Conservation (phyloP, 2,797 vertebrate species). For the Galaxias olidus region DNA sequence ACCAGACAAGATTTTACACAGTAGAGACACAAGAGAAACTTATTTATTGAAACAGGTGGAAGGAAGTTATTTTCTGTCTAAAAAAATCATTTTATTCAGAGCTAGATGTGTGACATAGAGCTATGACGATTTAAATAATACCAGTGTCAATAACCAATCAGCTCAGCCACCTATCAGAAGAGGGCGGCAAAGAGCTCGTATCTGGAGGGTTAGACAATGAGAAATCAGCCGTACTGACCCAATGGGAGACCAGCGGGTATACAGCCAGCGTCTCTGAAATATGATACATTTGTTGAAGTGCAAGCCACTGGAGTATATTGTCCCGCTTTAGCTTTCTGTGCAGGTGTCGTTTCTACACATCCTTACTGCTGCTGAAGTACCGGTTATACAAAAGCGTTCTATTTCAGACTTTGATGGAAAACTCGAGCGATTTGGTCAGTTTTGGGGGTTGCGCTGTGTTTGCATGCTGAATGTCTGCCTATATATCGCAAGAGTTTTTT, state of each 20-base stretch:
- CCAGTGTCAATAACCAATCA: too few species aligned
- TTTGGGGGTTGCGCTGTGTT: constrained; percentile 27
- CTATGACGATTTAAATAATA: too few species aligned
- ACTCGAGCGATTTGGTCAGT: constrained; percentile 86
- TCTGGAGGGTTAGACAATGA: constrained; percentile 17
- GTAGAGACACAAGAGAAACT: too few species aligned
- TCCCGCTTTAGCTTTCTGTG: constrained; percentile 41
- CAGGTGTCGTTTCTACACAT: constrained; percentile 34
- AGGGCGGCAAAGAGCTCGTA: constrained; percentile 7
- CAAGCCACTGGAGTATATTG: constrained; percentile 57
- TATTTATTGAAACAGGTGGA: too few species aligned
- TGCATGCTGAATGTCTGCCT: neutral
- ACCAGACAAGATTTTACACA: too few species aligned
- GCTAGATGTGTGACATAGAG: too few species aligned
- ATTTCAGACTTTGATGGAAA: constrained; percentile 88
- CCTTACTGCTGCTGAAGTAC: constrained; percentile 33
- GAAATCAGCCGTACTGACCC: constrained; percentile 42
- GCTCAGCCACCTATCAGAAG: constrained; percentile 22
- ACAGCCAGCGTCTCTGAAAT: constrained; percentile 63
- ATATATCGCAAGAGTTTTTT: neutral
- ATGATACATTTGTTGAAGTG: constrained; percentile 85
- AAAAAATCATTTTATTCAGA: too few species aligned
- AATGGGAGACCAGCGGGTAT: constrained; percentile 32
- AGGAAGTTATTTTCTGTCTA: too few species aligned
- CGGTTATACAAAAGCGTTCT: constrained; percentile 41